Evolutionary conservation across 2,888 invertebrate genomes (phyloP), one percentile per base, ranked within the genome.

Genomic region (Cenopis cana): DNA sequence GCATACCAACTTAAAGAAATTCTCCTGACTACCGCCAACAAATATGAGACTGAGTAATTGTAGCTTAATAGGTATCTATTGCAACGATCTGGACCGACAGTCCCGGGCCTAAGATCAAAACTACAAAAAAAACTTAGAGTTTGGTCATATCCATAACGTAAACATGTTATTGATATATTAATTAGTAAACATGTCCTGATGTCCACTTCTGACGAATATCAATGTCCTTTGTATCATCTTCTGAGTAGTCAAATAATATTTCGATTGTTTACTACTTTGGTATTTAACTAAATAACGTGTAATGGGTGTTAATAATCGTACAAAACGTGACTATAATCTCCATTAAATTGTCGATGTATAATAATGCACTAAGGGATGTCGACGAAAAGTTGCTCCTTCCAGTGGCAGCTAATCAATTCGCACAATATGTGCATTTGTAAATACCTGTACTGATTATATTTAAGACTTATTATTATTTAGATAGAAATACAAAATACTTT

Each of bases 41-140:
- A 88, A 85, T 82, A 92, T 92, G 93, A 93, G 93, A 93, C 93
- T 93, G 93, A 93, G 84, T 91, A 91, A 85, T 89, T 89, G 86
- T 93, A 92, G 89, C 88, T 76, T 88, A 84, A 85, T 81, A 83
- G 77, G 85, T 89, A 87, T 81, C 83, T 82, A 86, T 78, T 81
- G 83, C 85, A 87, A 83, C 77, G 85, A 86, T 82, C 79, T 78
- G 76, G 75, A 74, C 74, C 76, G 74, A 75, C 74, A 77, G 79
- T 78, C 78, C 78, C 77, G 73, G 72, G 75, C 75, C 74, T 77
- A 75, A 78, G 79, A 81, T 77, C 77, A 81, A 81, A 82, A 74
- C 75, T 68, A 75, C 78, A 80, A 82, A 81, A 80, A 78, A 78
- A 69, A 60, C 72, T 70, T 69, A 65, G 57, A 59, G 52, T 70